Evolutionary conservation across 2,797 vertebrate species (phyloP).

Genomic region (Pangasius macronema): DNA sequence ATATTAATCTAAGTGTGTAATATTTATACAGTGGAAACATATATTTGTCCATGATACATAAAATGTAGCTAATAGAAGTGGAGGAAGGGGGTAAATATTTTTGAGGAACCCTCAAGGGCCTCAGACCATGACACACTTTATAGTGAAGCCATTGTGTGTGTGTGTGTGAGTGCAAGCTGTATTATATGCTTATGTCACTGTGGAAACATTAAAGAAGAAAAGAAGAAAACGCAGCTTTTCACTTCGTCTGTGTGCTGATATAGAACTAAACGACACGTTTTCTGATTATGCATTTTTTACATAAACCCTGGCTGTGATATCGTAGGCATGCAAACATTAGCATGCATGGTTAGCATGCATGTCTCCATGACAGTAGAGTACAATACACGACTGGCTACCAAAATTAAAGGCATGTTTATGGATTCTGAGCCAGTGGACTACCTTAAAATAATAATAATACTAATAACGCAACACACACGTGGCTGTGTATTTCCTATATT

Average conservation of each 20-base stretch:
- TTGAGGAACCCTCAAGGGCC: neutral
- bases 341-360: conserved; percentile 34
- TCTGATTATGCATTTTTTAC: neutral
- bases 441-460: neutral
- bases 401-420: conserved; percentile 29
- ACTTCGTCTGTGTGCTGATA: neutral
- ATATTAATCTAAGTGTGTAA: no score
- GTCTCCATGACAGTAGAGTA: neutral
- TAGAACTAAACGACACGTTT: neutral
- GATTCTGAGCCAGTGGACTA: neutral
- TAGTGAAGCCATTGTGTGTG: neutral
- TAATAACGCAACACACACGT: neutral
- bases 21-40: no score
- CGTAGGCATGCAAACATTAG: conserved; percentile 35
- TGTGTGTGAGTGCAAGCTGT: neutral
- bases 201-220: neutral
- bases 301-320: neutral
- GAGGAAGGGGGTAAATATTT: neutral
- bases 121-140: neutral
- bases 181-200: conserved; percentile 1
- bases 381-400: neutral
- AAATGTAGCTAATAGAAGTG: neutral
- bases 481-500: neutral
- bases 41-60: neutral
- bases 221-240: neutral